Percentiles rank a stretch among this genome's conserved stretches.
Evolutionary conservation across 2,113 vertebrate species (phyloP).

Genomic region (Sterna hirundo): DNA sequence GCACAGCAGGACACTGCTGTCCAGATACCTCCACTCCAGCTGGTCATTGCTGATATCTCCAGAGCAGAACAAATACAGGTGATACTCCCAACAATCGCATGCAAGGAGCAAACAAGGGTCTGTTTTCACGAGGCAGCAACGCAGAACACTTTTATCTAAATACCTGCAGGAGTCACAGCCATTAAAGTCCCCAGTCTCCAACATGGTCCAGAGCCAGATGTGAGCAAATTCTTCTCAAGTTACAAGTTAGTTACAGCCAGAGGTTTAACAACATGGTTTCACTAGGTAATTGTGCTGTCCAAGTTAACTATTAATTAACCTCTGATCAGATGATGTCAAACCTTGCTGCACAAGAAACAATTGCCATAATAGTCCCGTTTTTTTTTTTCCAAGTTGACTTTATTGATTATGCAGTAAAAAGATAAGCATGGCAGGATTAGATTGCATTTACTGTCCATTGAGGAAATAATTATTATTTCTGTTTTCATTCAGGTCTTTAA

Average conservation of each 20-base stretch:
- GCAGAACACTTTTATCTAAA: neutral
- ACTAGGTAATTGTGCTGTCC: neutral
- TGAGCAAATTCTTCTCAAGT: conserved; percentile 34
- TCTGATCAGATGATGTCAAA: neutral
- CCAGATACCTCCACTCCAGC: neutral
- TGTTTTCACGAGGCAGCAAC: neutral
- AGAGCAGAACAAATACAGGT: neutral
- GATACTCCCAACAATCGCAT: neutral
- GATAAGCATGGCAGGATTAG: neutral
- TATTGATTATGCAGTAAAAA: neutral
- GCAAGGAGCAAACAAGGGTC: neutral
- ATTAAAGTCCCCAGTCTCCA: neutral
- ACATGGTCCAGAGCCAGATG: conserved; percentile 3
- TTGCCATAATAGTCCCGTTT: neutral
- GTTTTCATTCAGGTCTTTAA: neutral
- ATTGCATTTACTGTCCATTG: neutral
- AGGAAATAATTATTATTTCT: neutral
- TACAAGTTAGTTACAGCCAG: conserved; percentile 4
- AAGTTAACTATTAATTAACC: conserved; percentile 57
- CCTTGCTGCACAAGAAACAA: neutral
- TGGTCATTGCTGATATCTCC: neutral
- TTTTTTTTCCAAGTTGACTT: neutral
- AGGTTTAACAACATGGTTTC: conserved; percentile 26
- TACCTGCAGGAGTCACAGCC: neutral
- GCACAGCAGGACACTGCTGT: neutral